A percentile compares a stretch with the other conserved stretches of the same genome.
phyloP scores from a whole-genome alignment of 1,140 invertebrate genomes.

The Heliconius hermathena region DNA sequence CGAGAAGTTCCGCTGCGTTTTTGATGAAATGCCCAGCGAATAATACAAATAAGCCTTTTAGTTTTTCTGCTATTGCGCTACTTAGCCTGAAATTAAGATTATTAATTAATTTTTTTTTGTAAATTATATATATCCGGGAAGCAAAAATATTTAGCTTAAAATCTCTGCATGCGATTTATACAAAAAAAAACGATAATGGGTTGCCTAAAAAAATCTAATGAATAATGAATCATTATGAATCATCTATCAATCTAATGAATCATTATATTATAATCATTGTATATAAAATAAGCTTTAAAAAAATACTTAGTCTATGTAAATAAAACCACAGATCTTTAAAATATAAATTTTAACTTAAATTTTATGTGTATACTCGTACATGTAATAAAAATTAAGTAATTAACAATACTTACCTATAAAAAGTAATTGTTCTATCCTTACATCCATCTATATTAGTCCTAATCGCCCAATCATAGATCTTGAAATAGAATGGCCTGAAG shows the following conservation, averaged over 20 bases:
- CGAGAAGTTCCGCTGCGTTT: constrained; percentile 88
- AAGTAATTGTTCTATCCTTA: constrained; percentile 87
- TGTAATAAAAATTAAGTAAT: neutral
- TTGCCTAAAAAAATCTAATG: no score
- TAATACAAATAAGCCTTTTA: constrained; percentile 94
- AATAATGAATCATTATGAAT: no score
- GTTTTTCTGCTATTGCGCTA: constrained; percentile 88
- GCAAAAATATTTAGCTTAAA: neutral
- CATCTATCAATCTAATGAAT: no score
- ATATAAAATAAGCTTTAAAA: no score
- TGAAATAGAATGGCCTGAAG: constrained; percentile 93
- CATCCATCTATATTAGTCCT: constrained; percentile 82
- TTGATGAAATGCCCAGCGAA: constrained; percentile 94
- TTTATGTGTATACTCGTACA: no score
- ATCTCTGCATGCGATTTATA: no score
- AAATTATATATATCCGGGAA: neutral
- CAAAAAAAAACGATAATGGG: no score
- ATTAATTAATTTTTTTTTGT: neutral
- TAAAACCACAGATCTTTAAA: no score
- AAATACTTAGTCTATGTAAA: no score
- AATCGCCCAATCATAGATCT: constrained; percentile 92
- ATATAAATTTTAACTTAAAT: no score
- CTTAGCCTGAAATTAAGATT: constrained; percentile 83
- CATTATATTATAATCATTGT: no score
- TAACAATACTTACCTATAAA: constrained; percentile 85